Conservation (phyloP, 2,888 invertebrate species). For the Schizaphis graminum region DNA sequence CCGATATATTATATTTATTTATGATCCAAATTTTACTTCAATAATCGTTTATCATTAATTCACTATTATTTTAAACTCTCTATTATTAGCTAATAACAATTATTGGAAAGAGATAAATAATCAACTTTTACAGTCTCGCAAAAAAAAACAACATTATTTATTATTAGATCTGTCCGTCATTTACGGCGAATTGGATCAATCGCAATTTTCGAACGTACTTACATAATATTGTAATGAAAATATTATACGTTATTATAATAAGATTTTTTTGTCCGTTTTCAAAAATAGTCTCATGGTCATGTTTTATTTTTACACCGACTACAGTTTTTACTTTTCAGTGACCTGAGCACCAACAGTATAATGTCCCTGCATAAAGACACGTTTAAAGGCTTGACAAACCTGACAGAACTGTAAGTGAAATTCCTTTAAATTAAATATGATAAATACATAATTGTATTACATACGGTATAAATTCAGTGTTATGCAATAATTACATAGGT, state of each 20-base stretch:
- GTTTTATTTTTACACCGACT: neutral
- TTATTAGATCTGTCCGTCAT: neutral
- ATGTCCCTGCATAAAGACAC: conserved; percentile 79
- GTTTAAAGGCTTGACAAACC: conserved; percentile 77
- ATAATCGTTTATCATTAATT: neutral
- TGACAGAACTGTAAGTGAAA: conserved; percentile 73
- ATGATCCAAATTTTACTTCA: neutral
- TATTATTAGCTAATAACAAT: neutral
- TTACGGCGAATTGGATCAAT: neutral
- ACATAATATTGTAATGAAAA: neutral
- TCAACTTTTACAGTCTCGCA: neutral
- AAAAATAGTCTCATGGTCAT: neutral
- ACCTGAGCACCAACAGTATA: conserved; percentile 80
- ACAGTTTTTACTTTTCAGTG: conserved; percentile 74
- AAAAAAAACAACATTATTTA: neutral
- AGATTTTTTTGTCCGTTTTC: neutral
- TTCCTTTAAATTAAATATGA: neutral
- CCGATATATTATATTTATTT: neutral
- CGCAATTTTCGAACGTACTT: neutral
- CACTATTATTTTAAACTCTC: neutral
- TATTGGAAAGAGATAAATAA: neutral
- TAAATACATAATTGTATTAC: too few species aligned
- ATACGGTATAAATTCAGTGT: too few species aligned
- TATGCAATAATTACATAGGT: too few species aligned
- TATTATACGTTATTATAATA: neutral